Percentiles rank a stretch among this genome's conserved stretches.
Evolutionary conservation across 2,888 invertebrate genomes (phyloP).

Genomic region (Ellobium chinense): DNA sequence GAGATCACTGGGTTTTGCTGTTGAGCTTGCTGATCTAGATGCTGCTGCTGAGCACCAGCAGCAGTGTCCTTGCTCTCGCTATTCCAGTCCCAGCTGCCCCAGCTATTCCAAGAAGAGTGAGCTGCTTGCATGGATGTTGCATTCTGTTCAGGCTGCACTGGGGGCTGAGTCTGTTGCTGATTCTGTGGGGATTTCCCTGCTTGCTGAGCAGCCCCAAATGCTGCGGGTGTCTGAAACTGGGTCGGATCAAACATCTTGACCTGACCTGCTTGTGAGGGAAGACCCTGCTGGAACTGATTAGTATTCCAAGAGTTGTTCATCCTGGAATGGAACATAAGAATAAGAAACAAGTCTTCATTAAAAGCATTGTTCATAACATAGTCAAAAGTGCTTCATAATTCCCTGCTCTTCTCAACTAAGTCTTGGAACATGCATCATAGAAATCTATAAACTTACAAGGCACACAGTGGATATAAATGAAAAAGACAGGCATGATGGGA

Average conservation of each 20-base stretch:
- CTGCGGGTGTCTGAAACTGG: conserved; percentile 55
- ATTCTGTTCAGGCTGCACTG: not conserved
- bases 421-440: no score
- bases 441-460: no score
- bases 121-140: not conserved
- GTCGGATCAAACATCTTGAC: conserved; percentile 68
- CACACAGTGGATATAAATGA: no score
- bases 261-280: conserved; percentile 47
- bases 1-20: not conserved
- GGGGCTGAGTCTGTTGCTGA: not conserved
- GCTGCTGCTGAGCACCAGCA: not conserved
- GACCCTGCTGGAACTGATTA: conserved; percentile 32
- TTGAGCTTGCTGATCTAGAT: not conserved
- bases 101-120: conserved; percentile 44
- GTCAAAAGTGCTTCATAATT: no score
- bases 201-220: not conserved
- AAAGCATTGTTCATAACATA: no score
- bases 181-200: not conserved
- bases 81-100: conserved; percentile 41
- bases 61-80: not conserved
- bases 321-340: conserved; percentile 36
- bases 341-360: no score
- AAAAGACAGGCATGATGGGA: no score
- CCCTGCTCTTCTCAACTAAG: no score
- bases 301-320: conserved; percentile 48